These are phyloP conservation scores for Tubulanus polymorphus DNA, from an alignment of 2,888 invertebrate genomes.

Conservation along the genomic window DNA sequence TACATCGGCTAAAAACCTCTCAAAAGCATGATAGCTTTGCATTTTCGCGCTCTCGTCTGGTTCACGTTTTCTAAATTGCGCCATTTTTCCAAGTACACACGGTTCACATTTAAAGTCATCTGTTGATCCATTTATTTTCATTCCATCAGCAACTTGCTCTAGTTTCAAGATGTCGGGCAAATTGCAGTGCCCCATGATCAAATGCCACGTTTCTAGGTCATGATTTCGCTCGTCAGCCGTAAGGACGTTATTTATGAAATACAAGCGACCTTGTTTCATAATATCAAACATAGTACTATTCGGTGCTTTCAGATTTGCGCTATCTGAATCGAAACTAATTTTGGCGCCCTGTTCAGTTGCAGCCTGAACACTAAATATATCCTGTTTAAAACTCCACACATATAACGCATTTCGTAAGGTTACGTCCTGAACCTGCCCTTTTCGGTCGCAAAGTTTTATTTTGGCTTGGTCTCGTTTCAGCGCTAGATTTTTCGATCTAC, in stretches of 20 bases:
- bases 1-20: constrained; percentile 12
- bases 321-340: constrained; percentile 14
- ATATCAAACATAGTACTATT: constrained; percentile 17
- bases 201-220: constrained; percentile 12
- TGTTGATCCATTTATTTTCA: constrained; percentile 9
- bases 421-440: constrained; percentile 1
- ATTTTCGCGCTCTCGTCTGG: constrained; percentile 11
- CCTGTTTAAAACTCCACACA: constrained; percentile 16
- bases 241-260: constrained; percentile 13
- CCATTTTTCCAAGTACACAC: constrained; percentile 17
- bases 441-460: constrained; percentile 9
- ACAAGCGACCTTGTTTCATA: constrained; percentile 14
- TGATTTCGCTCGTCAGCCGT: too few species aligned
- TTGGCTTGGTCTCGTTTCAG: constrained; percentile 10
- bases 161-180: constrained; percentile 11
- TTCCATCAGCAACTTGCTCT: constrained; percentile 10
- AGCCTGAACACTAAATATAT: constrained; percentile 24
- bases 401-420: constrained; percentile 1
- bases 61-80: constrained; percentile 11
- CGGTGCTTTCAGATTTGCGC: constrained; percentile 1
- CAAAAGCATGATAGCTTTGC: constrained; percentile 10
- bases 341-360: constrained; percentile 17
- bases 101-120: constrained; percentile 11
- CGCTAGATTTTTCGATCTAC: constrained; percentile 13
- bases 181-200: constrained; percentile 21